phyloP scores from a whole-genome alignment of 2,888 invertebrate species.

The Ganaspis brasiliensis region DNA sequence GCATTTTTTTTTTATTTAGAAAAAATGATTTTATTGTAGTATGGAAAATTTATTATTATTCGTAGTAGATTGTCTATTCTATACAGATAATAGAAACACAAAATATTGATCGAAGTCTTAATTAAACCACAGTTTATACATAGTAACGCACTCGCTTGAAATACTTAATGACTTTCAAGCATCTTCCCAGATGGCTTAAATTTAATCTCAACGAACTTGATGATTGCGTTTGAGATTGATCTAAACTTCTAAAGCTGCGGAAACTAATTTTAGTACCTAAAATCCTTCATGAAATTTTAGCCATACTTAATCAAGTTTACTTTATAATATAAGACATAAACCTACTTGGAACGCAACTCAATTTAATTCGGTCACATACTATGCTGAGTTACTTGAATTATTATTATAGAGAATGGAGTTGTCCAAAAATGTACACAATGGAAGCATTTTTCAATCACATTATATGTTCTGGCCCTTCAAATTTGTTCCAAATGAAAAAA shows the following conservation, averaged over 20 bases:
- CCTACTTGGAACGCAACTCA: no score
- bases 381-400: no score
- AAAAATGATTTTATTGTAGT: no score
- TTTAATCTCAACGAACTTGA: slow-evolving; percentile 22
- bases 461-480: no score
- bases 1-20: no score
- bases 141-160: not conserved
- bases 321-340: not conserved
- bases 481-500: no score
- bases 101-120: not conserved
- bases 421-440: no score
- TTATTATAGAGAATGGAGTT: no score
- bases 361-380: no score
- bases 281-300: slow-evolving; percentile 2
- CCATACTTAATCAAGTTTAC: slow-evolving; percentile 11
- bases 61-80: not conserved
- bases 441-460: no score
- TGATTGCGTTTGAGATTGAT: slow-evolving; percentile 32
- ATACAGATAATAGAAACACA: not conserved
- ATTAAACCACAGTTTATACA: slow-evolving; percentile 1
- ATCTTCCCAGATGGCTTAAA: slow-evolving; percentile 14
- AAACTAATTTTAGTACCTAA: slow-evolving; percentile 21
- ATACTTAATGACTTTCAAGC: slow-evolving; percentile 19
- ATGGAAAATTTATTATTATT: no score
- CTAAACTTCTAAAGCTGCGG: slow-evolving; percentile 14